Base-by-base conservation (phyloP, 2,113 vertebrate species). In the Plecturocebus donacophilus region DNA sequence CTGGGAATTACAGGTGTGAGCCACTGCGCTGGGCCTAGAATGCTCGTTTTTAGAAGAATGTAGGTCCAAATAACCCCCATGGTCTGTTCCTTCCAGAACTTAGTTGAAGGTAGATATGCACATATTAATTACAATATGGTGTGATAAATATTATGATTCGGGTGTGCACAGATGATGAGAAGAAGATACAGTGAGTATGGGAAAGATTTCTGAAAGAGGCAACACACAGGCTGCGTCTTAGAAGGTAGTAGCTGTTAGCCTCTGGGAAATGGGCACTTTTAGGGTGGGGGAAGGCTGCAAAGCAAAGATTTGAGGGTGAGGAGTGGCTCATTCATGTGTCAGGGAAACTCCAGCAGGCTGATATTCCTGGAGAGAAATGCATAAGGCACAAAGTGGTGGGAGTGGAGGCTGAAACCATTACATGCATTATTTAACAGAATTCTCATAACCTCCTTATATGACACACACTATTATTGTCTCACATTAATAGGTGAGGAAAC, bases 41-140 rank as follows among this genome's bases (percentile, higher is more conserved):
- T 64, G 27, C 27, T 64, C 27, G 2, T n/a, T 89, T 90, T 93
- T 56, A 94, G 66, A 88, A 77, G 66, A 88, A 77, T 1, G 42
- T 20, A 95, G 61, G 92, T 13, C 38, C 35, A 54, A n/a, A 47
- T 93, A 52, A 64, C 45, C 54, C 9, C 25, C 38, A 71, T 2
- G 58, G 27, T 64, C 35, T 90, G 42, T 68, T 89, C 14, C 64
- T 94, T 93, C 35, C 12, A 83, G 87, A 84, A 27, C 47, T 80
- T 83, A 68, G 71, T 75, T 88, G 77, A 64, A 87, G 56, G 61
- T 49, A 30, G 75, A n/a, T 58, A 38, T 16, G 25, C 35, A 52
- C 64, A 4, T 83, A 30, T 47, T 66, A 64, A 73, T 71, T 56
- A 87, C 13, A 83, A 64, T 16, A 23, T 14, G 35, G n/a, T 61